These are phyloP conservation scores for Berghia stephanieae DNA, from an alignment of 1,140 invertebrate species.

Conservation along the genomic window DNA sequence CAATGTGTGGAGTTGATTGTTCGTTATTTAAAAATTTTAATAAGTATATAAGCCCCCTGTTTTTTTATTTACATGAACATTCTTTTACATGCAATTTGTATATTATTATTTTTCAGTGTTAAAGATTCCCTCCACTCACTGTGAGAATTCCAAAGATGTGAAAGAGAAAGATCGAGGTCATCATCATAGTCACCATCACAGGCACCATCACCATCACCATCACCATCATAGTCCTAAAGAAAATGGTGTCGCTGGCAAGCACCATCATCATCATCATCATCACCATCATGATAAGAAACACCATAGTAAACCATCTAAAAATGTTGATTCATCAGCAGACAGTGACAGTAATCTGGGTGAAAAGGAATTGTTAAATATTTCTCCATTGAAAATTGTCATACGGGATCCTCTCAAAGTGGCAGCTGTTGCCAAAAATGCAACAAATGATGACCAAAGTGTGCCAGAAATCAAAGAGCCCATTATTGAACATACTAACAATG, in stretches of 20 bases:
- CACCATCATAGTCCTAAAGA: conserved; percentile 29
- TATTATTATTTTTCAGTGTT: no score
- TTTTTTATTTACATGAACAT: no score
- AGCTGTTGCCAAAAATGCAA: no score
- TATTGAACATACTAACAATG: no score
- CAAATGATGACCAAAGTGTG: no score
- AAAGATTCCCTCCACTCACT: background rate
- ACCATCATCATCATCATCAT: conserved; percentile 30
- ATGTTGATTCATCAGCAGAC: background rate
- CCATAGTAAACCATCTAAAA: background rate
- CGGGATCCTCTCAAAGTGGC: conserved; percentile 36
- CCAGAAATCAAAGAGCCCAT: no score
- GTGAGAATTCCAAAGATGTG: background rate
- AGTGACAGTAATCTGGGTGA: conserved; percentile 19
- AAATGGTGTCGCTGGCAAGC: no score
- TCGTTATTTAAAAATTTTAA: no score
- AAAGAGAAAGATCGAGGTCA: background rate
- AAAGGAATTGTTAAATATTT: conserved; percentile 32
- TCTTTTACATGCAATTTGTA: no score
- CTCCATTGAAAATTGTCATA: conserved; percentile 38
- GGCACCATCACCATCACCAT: conserved; percentile 25
- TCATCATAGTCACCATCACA: conserved; percentile 15
- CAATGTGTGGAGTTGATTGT: no score
- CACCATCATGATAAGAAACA: conserved; percentile 28
- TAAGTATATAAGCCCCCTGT: no score